Evolutionary conservation across 1,140 invertebrate species (phyloP), one percentile per base, ranked within the genome.

Genomic region (Nixonia krombeini): DNA sequence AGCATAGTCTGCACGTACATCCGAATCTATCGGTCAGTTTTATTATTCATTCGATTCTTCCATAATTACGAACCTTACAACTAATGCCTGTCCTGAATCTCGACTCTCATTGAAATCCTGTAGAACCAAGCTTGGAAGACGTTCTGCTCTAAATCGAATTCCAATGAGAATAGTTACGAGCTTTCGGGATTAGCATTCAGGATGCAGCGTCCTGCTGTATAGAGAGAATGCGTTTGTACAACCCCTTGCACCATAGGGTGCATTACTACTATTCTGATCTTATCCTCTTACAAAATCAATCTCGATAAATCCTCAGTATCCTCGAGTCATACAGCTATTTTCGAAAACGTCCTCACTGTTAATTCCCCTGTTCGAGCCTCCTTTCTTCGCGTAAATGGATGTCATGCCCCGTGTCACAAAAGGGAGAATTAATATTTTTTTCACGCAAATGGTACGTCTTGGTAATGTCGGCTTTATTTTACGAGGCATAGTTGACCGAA

Each of bases 211-310:
- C 8, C 33, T 26, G 46, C 46, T 64, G 50, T 56, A 59, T 55
- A 64, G 53, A 64, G 44, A 49, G 47, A 45, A 50, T 51, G 53
- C 58, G 53, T 58, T 63, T 58, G 53, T 63, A 58, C 47, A 53
- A 61, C 47, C 62, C 47, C 58, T 58, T 62, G 62, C 52, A 49
- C 53, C 47, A 55, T 58, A 50, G 42, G 53, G 38, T 6, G 57
- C 53, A 58, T 68, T 49, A 58, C 52, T 63, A 29, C 41, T 53
- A 69, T 62, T 69, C 65, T 53, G 21, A 49, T 55, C 47, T 51
- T 69, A 58, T 59, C 38, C 16, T 6, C 8, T 17, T 38, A 58
- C 59, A 73, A 71, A 76, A 78, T 78, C 69, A 78, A 78, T 76
- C 73, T 56, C 40, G 66, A 78, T 72, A 75, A 76, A 75, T 75